These are phyloP conservation scores for Drosophila busckii DNA, from an alignment of 1,140 invertebrate species.

Conservation along the genomic window DNA sequence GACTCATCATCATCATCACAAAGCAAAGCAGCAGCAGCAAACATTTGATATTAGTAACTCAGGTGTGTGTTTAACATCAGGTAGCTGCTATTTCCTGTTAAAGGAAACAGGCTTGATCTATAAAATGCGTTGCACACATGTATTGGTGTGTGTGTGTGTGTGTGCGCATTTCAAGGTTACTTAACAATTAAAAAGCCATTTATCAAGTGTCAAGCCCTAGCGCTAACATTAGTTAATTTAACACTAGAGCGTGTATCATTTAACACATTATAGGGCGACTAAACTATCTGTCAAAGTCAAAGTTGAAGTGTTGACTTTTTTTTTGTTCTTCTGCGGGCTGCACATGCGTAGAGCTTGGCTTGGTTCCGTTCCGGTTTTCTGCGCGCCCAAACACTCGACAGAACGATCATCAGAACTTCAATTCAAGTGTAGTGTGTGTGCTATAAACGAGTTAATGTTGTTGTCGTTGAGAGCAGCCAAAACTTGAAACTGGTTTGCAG, in stretches of 20 bases:
- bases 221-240: background rate
- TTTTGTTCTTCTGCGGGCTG: conserved; percentile 11
- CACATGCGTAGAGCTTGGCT: conserved; percentile 35
- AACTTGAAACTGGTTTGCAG: conserved; percentile 66
- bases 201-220: conserved; percentile 5
- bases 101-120: too few species aligned
- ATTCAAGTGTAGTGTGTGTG: conserved; percentile 11
- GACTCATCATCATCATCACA: background rate
- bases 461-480: too few species aligned
- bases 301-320: conserved; percentile 4
- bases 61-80: background rate
- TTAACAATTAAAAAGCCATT: conserved; percentile 62
- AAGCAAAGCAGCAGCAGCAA: background rate
- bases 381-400: conserved; percentile 20
- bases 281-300: background rate
- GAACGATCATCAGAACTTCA: conserved; percentile 26
- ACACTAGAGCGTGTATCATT: conserved; percentile 31
- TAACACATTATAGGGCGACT: conserved; percentile 57
- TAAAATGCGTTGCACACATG: too few species aligned
- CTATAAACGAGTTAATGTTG: conserved; percentile 54
- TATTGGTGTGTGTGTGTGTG: too few species aligned
- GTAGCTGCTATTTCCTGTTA: conserved; percentile 1
- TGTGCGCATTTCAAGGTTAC: background rate
- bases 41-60: conserved; percentile 4
- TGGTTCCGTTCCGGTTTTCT: conserved; percentile 22